Conservation (phyloP, 2,113 vertebrate species). For the Hippopotamus amphibius region DNA sequence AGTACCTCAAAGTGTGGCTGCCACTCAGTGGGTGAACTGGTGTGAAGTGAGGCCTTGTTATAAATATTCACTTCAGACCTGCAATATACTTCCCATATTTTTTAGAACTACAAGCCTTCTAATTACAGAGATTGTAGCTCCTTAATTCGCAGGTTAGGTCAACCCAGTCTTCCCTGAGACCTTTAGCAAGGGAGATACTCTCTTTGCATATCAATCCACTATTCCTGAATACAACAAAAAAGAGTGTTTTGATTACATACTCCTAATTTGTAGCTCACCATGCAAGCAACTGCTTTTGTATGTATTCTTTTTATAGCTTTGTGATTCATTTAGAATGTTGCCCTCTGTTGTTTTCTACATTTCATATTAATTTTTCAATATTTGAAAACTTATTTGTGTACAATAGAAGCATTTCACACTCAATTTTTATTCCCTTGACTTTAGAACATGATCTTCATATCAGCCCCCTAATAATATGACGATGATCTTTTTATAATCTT, state of each 20-base stretch:
- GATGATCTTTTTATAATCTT: neutral
- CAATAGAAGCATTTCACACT: neutral
- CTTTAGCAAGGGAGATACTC: neutral
- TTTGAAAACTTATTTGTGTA: neutral
- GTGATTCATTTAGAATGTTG: neutral
- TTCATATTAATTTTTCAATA: constrained; percentile 13
- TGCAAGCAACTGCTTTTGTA: neutral
- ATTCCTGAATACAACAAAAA: constrained; percentile 11
- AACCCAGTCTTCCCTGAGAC: neutral
- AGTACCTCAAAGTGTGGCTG: neutral
- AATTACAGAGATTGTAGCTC: neutral
- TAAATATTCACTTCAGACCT: neutral
- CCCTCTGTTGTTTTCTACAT: neutral
- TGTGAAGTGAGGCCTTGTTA: neutral
- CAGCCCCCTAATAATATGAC: neutral
- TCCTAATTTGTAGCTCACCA: neutral
- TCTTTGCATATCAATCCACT: neutral
- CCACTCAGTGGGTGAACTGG: neutral
- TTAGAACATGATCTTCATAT: neutral
- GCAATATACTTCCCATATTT: neutral
- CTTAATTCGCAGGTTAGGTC: neutral
- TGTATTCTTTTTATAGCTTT: neutral
- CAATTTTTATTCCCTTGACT: neutral
- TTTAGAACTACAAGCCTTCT: neutral
- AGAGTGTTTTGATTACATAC: neutral